Conservation (phyloP, 2,113 vertebrate species). For the Corythoichthys haematopterus region DNA sequence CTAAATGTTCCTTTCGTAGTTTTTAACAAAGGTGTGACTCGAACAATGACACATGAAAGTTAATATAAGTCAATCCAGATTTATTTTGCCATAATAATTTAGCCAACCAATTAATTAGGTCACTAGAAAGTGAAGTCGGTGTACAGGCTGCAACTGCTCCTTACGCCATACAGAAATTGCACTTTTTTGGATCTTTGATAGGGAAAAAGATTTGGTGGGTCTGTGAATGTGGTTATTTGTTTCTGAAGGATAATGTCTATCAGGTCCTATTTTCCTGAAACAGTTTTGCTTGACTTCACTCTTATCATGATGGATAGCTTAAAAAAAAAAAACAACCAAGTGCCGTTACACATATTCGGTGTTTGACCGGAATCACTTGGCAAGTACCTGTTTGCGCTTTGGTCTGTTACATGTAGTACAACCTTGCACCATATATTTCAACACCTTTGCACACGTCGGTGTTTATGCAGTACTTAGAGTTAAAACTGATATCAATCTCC, state of each 20-base stretch:
- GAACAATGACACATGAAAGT: too few species aligned
- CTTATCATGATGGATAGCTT: slow-evolving; percentile 28
- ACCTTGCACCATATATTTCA: neutral
- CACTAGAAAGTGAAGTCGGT: neutral
- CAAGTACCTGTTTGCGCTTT: slow-evolving; percentile 7
- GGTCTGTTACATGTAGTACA: slow-evolving; percentile 2
- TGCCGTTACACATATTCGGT: neutral
- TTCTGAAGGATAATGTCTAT: slow-evolving; percentile 28
- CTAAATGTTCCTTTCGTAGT: too few species aligned
- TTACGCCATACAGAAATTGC: neutral
- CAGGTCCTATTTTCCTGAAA: slow-evolving; percentile 29
- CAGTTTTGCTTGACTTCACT: slow-evolving; percentile 24
- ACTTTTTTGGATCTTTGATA: too few species aligned
- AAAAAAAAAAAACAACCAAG: neutral
- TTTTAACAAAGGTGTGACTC: too few species aligned
- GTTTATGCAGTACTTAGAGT: neutral
- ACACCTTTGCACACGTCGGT: neutral
- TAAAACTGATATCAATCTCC: neutral
- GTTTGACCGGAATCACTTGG: slow-evolving; percentile 19
- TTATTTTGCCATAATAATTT: too few species aligned
- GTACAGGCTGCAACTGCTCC: neutral
- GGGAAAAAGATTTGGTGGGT: slow-evolving; percentile 2
- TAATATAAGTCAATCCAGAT: too few species aligned
- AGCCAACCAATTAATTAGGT: too few species aligned
- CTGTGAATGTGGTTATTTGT: slow-evolving; percentile 16